Base-by-base conservation (phyloP, 2,797 vertebrate species). In the Mormyrus hasselquistii region DNA sequence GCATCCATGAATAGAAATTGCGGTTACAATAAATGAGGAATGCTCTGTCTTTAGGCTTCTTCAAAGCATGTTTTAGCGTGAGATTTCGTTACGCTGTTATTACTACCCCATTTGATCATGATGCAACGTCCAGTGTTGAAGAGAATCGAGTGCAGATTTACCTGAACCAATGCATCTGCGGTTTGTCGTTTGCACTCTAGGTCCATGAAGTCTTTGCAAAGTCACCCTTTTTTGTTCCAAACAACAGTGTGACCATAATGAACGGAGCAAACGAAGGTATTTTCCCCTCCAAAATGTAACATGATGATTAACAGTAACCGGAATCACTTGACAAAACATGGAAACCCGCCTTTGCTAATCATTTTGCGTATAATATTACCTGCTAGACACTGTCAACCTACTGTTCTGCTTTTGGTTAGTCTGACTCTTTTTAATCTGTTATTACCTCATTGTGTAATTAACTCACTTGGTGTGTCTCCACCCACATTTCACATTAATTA, bases 251-350 rank as follows among this genome's bases (percentile, higher is more conserved):
- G 92, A 95, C 96, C 93, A 97, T 99, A 93, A 97, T 99, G 98
- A 97, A 99, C 0, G 99, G 99, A 91, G 96, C 96, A 87, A 96
- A 98, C 91, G 99, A 99, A 97, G 98, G 98, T 99, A 91, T 22
- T 92, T 90, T 4, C 22, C 16, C 38, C 16, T 22, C 76, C 41
- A 22, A 47, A 47, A 82, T 82, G 29, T 82, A 47, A 49, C 47
- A 85, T 29, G 9, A 19, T 22, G 9, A 25, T 85, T 14, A 52
- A 19, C 52, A 9, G 52, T 25, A 34, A 86, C 12, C 25, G 38
- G 5, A 25, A 16, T 34, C 47, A 29, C 25, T 55, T 53, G 83
- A 53, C 49, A 55, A 52, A 85, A 85, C 25, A 16, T 29, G 25
- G 4, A 86, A 53, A 86, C 50, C 5, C 25, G 9, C 84, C 52